These are phyloP conservation scores for Caracal caracal DNA, from an alignment of 2,113 vertebrate genomes.

Conservation along the genomic window DNA sequence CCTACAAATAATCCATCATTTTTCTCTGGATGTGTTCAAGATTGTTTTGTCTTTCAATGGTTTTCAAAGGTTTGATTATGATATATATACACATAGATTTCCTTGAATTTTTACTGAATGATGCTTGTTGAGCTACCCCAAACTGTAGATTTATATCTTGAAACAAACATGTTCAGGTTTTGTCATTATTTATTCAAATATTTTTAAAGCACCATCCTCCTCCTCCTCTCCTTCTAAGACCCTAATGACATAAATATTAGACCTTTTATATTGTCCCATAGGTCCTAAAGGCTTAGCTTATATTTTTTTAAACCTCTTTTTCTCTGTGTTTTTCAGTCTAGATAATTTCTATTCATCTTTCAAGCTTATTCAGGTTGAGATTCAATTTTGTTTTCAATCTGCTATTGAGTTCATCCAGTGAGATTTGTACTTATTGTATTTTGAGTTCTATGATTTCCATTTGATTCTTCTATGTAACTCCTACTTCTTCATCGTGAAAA, in stretches of 20 bases:
- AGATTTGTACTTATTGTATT: slow-evolving; percentile 36
- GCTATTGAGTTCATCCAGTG: not conserved
- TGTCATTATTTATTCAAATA: not conserved
- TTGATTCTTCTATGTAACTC: not conserved
- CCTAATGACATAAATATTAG: not conserved
- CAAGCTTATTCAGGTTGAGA: not conserved
- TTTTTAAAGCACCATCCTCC: not conserved
- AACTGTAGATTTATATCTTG: not conserved
- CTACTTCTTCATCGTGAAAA: not conserved
- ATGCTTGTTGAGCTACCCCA: not conserved
- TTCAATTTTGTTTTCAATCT: not conserved
- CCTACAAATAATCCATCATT: not conserved
- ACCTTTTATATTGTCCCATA: not conserved
- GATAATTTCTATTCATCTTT: not conserved
- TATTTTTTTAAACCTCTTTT: not conserved
- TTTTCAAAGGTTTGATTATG: not conserved
- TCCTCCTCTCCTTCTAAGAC: not conserved
- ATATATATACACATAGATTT: not conserved
- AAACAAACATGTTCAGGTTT: not conserved
- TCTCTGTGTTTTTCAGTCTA: not conserved
- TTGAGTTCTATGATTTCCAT: not conserved
- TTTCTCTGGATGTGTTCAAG: not conserved
- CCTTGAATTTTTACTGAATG: not conserved
- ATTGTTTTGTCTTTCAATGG: not conserved
- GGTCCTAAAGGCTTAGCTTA: not conserved